These are phyloP conservation scores for Salmo trutta DNA, from an alignment of 2,797 vertebrate species.

Conservation along the genomic window DNA sequence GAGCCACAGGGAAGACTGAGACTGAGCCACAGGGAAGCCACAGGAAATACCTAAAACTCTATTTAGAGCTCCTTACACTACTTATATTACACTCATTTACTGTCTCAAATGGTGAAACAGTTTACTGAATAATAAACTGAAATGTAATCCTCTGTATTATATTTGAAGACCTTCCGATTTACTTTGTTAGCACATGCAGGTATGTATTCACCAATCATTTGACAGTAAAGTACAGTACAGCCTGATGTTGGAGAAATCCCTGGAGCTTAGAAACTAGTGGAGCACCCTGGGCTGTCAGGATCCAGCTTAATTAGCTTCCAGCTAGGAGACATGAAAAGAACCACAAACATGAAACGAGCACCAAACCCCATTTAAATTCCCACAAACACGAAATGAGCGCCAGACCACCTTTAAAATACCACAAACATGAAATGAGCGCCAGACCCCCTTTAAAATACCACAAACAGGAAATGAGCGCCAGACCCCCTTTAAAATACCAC, in stretches of 20 bases:
- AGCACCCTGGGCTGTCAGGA: no score
- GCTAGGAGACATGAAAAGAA: not conserved
- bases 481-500: not conserved
- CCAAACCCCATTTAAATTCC: not conserved
- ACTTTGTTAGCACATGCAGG: not conserved
- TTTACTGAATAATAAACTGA: no score
- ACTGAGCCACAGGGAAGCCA: no score
- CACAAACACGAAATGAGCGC: not conserved
- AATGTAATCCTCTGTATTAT: no score
- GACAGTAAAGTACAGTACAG: not conserved
- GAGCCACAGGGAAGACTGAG: no score
- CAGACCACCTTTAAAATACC: not conserved
- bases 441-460: not conserved
- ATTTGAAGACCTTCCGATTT: not conserved
- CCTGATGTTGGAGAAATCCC: not conserved
- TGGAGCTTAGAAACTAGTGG: not conserved
- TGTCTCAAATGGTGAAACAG: no score
- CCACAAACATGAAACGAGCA: not conserved
- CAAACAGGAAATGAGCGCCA: no score
- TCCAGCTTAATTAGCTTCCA: constrained; percentile 1
- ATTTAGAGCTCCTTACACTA: no score
- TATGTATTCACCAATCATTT: not conserved
- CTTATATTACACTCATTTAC: no score
- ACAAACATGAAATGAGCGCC: not conserved
- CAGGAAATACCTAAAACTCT: no score